Evolutionary conservation across 2,888 invertebrate species (phyloP), one percentile per base, ranked within the genome.

Genomic region (Lomographa bimaculata): DNA sequence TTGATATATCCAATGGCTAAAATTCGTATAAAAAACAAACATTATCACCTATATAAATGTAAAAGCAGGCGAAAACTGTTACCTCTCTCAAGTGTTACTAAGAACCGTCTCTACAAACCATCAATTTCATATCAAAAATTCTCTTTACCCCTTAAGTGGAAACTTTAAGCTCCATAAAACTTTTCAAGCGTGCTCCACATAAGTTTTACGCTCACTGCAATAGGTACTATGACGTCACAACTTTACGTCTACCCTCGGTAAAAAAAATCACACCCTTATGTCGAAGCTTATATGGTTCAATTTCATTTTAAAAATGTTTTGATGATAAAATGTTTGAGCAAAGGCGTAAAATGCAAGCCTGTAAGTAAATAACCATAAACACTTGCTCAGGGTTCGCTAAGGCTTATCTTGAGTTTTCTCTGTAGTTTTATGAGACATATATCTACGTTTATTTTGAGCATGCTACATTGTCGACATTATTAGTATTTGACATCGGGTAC

Each of bases 161-260:
- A 84, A 83, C 77, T 84, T 81, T 71, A 81, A 81, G 78, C 74
- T 60, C 68, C 71, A 81, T 83, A 82, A 85, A 87, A 86, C 79
- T 86, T 81, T 75, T 83, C 68, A 71, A 84, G 78, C 78, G 70
- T 79, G 76, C 81, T 82, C 74, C 80, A 84, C 83, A 81, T 83
- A 86, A 87, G 79, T 85, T 83, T 76, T 65, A 77, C 77, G 77
- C 76, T 76, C 42, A 9, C 39, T 45, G 35, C 75, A 76, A 79
- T 80, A 77, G 71, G 36, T 36, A 19, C 36, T 71, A 71, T 64
- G 65, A 65, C 63, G 21, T 60, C 55, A 33, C 32, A 35, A 41
- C 36, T 45, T 50, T 45, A 41, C 36, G 24, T 34, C 7, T 4
- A 12, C 1, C 3, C n/a, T 26, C 5, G 0, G 6, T 1, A 12